These are phyloP conservation scores for Holcopasites calliopsidis DNA, from an alignment of 1,140 invertebrate genomes.

Conservation along the genomic window DNA sequence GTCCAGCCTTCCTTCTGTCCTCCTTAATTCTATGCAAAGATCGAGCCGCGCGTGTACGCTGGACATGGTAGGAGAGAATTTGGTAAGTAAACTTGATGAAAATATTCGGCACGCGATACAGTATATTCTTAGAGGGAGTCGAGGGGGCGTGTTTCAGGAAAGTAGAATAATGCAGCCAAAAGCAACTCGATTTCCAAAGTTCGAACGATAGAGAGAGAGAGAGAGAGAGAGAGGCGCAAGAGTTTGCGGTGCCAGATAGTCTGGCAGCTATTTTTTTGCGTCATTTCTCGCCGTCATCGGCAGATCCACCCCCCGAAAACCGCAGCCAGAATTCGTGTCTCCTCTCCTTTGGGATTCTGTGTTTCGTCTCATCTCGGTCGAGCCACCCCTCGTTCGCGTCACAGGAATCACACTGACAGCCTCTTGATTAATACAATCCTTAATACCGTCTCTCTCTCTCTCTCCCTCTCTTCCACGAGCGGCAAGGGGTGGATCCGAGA, in stretches of 20 bases:
- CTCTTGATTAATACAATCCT: constrained; percentile 79
- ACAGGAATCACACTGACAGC: constrained; percentile 74
- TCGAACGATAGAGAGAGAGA: constrained; percentile 1
- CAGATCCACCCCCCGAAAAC: constrained; percentile 71
- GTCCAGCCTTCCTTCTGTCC: too few relatives aligned
- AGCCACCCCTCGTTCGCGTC: constrained; percentile 53
- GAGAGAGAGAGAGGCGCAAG: constrained; percentile 10
- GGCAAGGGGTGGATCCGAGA: constrained; percentile 44
- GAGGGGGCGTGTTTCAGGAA: too few relatives aligned
- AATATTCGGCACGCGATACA: too few relatives aligned
- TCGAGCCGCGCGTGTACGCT: too few relatives aligned
- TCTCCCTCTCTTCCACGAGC: constrained; percentile 6
- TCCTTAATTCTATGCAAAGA: too few relatives aligned
- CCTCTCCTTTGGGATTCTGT: constrained; percentile 54
- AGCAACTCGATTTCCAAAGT: constrained; percentile 4
- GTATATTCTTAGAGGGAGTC: too few relatives aligned
- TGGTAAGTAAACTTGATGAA: too few relatives aligned
- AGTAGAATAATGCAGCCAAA: too few relatives aligned
- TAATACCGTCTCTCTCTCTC: constrained; percentile 67
- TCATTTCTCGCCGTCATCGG: constrained; percentile 79
- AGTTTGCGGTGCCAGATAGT: constrained; percentile 69
- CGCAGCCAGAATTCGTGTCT: constrained; percentile 66
- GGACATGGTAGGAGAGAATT: too few relatives aligned
- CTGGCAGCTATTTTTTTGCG: constrained; percentile 75
- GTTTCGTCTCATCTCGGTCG: constrained; percentile 61